Base-by-base conservation (phyloP, 2,888 invertebrate genomes). In the Anorthoa munda region DNA sequence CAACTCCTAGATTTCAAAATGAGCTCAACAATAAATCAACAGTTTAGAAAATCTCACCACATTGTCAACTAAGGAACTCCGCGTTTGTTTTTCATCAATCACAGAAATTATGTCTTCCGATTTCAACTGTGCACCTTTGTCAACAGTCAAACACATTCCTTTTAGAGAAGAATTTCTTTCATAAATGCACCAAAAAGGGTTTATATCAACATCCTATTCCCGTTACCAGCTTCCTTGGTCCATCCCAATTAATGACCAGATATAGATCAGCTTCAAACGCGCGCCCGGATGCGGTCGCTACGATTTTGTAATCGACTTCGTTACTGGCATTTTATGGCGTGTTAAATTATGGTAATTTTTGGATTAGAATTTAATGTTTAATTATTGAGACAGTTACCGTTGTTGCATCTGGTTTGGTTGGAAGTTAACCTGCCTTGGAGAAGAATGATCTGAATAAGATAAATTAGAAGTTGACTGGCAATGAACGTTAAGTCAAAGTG, bases 151-250 rank as follows among this genome's bases (percentile, higher is more conserved):
- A 50, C 46, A 18, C 1, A 67, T 58, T 71, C 67, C 50, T 58
- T 81, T 71, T 53, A 71, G 15, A 58, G 26, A 70, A 84, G 72
- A 77, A 72, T 72, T 79, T 71, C 68, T 77, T 78, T 82, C 71
- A 68, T 72, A 77, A 84, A 80, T 72, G 75, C 72, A 72, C 77
- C 67, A 60, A 73, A 82, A 82, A 77, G 66, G 53, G 71, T 72
- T 68, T 73, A 69, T 69, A 75, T 83, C 76, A 86, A 90, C 89
- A 89, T 87, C 87, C 87, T 82, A 83, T 60, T 74, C 48, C 75
- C 87, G 84, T 87, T 87, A 81, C 79, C 79, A 61, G 82, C 73
- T 90, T 90, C 90, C 90, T 88, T 66, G 78, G 79, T 79, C 65
- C 77, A 81, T 79, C 81, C 70, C 76, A 86, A 86, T 89, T 86